Base-by-base conservation (phyloP, 2,797 vertebrate genomes). In the Enteromius paludinosus region DNA sequence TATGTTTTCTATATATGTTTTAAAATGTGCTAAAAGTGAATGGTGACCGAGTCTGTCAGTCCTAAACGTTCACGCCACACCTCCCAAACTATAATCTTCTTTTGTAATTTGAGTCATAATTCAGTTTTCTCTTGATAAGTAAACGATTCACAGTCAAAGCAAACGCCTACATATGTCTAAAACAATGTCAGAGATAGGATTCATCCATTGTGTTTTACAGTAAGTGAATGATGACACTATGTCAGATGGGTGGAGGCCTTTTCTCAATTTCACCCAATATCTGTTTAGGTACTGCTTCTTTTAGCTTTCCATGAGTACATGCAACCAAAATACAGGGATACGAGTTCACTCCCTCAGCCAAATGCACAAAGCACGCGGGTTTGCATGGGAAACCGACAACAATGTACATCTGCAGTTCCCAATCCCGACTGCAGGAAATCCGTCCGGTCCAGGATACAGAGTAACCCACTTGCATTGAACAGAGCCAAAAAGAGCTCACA, bases 231-330 rank as follows among this genome's bases (percentile, higher is more conserved):
- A 64, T 81, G 30, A 41, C 56, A 72, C n/a, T 47, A 2, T 70
- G 28, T 75, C 62, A 82, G 9, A 82, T 76, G 62, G 80, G 68
- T 47, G 78, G 68, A 61, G 68, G 62, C 80, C 49, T 75, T 75
- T 68, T 59, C 23, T 65, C 33, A 33, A 11, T 65, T 43, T 75
- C 2, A 18, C 11, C 18, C 33, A 11, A n/a, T 66, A 45, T 75
- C 1, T 41, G 23, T 20, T 33, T 33, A n/a, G 17, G 5, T 75
- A 17, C 17, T 23, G 71, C n/a, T 35, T 8, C 30, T 54, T 54
- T 23, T 23, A 25, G 9, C 65, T 73, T 52, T 10, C 5, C n/a
- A 7, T 71, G 68, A 35, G 35, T 17, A 23, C 62, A 12, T 65
- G 35, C 17, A 18, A 81, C 30, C 41, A 3, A 74, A 8, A n/a